Evolutionary conservation across 2,888 invertebrate genomes (phyloP).

Genomic region (Panopea generosa): DNA sequence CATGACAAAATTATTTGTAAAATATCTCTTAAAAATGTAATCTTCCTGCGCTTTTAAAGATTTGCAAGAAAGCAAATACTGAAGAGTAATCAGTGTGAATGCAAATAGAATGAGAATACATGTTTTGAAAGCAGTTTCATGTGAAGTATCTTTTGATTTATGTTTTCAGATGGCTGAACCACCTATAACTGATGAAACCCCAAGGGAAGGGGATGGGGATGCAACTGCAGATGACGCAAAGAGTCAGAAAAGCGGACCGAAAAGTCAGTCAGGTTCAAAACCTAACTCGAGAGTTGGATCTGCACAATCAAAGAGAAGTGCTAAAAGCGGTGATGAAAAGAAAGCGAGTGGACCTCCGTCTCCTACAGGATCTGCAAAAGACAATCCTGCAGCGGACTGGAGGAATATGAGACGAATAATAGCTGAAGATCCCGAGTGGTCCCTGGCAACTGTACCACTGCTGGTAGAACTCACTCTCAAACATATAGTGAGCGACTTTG

Average conservation of each 20-base stretch:
- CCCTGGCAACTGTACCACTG: conserved; percentile 84
- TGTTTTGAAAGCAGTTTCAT: not conserved
- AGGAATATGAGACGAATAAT: conserved; percentile 84
- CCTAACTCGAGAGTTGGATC: conserved; percentile 70
- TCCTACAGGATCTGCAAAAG: conserved; percentile 69
- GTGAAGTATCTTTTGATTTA: not conserved
- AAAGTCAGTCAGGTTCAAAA: conserved; percentile 71
- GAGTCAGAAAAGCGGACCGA: conserved; percentile 67
- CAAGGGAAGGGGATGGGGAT: conserved; percentile 57
- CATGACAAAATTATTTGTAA: too few species aligned
- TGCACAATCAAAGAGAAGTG: conserved; percentile 72
- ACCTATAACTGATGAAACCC: conserved; percentile 52
- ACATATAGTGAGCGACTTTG: conserved; percentile 84
- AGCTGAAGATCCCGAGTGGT: conserved; percentile 85
- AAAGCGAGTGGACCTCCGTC: conserved; percentile 64
- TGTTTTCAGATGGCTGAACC: conserved; percentile 54
- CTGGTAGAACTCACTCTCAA: conserved; percentile 82
- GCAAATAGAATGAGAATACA: too few species aligned
- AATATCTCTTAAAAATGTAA: too few species aligned
- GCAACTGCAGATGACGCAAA: conserved; percentile 64
- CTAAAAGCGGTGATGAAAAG: conserved; percentile 62
- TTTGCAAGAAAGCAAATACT: too few species aligned
- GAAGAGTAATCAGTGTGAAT: too few species aligned
- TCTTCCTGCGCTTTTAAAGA: too few species aligned
- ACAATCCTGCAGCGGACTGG: conserved; percentile 79